Conservation (phyloP, 2,888 invertebrate genomes). For the Drosophila nigricruria region DNA sequence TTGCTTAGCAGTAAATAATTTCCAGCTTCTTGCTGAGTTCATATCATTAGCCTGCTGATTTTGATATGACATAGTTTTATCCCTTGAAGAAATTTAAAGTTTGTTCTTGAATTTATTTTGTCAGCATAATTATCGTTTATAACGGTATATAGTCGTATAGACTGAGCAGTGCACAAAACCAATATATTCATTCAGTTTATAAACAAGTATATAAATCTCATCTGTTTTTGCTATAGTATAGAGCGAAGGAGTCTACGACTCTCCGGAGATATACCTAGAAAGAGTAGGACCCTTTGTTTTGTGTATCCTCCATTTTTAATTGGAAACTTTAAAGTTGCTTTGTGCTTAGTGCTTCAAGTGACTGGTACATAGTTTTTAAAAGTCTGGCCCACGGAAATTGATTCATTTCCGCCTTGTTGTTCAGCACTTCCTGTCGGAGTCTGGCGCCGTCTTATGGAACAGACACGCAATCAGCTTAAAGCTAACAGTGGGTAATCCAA, state of each 20-base stretch:
- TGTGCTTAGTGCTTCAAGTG: slow-evolving; percentile 43
- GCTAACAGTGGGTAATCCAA: slow-evolving; percentile 49
- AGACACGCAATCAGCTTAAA: slow-evolving; percentile 40
- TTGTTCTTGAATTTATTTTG: background rate
- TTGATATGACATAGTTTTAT: background rate
- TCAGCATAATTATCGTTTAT: background rate
- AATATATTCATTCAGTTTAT: background rate
- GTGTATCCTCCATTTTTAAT: slow-evolving; percentile 42
- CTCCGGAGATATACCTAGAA: slow-evolving; percentile 6
- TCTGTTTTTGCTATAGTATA: slow-evolving; percentile 27
- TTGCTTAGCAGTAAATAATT: background rate
- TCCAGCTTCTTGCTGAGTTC: background rate
- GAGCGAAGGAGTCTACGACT: slow-evolving; percentile 3
- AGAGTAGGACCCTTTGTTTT: slow-evolving; percentile 3
- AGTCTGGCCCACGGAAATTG: slow-evolving; percentile 76
- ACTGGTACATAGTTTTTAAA: slow-evolving; percentile 73
- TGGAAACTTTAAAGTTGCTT: slow-evolving; percentile 46
- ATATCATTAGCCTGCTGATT: background rate
- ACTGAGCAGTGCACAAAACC: no score
- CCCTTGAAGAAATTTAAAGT: background rate
- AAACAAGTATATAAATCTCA: background rate
- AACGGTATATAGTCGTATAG: no score
- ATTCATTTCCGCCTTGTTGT: slow-evolving; percentile 75
- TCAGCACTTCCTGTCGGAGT: slow-evolving; percentile 58
- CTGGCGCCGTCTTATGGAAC: slow-evolving; percentile 20